Evolutionary conservation across 2,113 vertebrate species (phyloP), one percentile per base, ranked within the genome.

Genomic region (Myotis brandtii): DNA sequence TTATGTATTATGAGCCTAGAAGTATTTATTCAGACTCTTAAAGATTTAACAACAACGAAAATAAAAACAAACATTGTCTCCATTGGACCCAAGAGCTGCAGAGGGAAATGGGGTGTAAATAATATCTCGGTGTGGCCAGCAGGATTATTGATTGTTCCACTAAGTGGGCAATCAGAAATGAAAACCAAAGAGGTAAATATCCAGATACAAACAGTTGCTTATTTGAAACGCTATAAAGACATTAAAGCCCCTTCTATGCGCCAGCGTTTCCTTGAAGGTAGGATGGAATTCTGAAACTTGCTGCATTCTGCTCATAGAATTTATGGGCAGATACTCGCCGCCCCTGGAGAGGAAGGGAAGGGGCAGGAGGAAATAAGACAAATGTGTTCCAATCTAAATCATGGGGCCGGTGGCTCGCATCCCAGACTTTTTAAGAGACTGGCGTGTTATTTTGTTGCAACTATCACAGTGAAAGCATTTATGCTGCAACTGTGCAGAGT

Each of bases 131-230:
- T 20, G 9, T 54, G 8, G 34, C 86, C 50, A 83, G 4, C 7
- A 40, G 50, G 56, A 92, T 48, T 90, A 94, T 87, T 87, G 48
- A 83, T 93, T 96, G 11, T 80, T 43, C 23, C 4, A 34, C 54
- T 50, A 89, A 96, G 16, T 81, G 12, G 54, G 14, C 70, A 84
- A 92, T 97, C 81, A 89, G 93, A 94, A 93, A 82, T 52, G 9
- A 89, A 94, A 97, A 72, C 13, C 0, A 37, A 88, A 64, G 59
- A 89, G 56, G 50, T 72, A 82, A 86, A 84, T 84, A 89, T 80
- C 46, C 14, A 73, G 4, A 79, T 64, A 11, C 54, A 92, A 54
- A 86, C 20, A 48, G 62, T 85, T 0, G 5, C 5, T 18, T 79
- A 12, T 79, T 34, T 88, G 50, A 82, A 86, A 73, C 30, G 86